Evolutionary conservation across 2,797 vertebrate species (phyloP).

Genomic region (Rhincodon typus): DNA sequence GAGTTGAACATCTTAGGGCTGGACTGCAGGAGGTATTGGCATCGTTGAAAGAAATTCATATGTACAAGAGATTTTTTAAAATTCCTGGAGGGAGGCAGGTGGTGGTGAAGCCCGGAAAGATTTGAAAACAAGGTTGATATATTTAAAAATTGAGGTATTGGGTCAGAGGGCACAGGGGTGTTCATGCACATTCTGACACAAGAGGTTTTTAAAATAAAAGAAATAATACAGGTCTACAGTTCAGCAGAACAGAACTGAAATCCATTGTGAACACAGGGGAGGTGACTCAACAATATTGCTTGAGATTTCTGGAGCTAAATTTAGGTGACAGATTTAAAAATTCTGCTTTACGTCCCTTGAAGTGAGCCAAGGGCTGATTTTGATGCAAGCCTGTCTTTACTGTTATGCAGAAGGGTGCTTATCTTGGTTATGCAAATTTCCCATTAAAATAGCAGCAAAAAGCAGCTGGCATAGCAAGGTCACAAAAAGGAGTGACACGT

Average conservation of each 20-base stretch:
- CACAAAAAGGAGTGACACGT: slow-evolving; percentile 3
- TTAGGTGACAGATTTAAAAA: neutral
- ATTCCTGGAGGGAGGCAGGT: neutral
- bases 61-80: neutral
- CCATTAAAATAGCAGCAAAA: neutral
- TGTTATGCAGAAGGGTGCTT: neutral
- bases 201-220: neutral
- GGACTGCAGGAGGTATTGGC: neutral
- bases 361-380: neutral
- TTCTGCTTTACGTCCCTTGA: neutral
- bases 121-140: neutral
- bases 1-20: neutral
- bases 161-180: neutral
- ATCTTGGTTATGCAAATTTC: neutral
- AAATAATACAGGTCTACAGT: neutral
- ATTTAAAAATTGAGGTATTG: neutral
- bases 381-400: neutral
- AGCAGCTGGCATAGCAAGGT: slow-evolving; percentile 7
- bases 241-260: neutral
- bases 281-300: neutral
- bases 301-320: no score
- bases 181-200: neutral
- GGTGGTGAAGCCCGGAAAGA: neutral
- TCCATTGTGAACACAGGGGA: neutral
- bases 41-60: neutral